Conservation (phyloP, 30 jellyfish, hydroid and myxozoan species). For the Phacellophora camtschatica region DNA sequence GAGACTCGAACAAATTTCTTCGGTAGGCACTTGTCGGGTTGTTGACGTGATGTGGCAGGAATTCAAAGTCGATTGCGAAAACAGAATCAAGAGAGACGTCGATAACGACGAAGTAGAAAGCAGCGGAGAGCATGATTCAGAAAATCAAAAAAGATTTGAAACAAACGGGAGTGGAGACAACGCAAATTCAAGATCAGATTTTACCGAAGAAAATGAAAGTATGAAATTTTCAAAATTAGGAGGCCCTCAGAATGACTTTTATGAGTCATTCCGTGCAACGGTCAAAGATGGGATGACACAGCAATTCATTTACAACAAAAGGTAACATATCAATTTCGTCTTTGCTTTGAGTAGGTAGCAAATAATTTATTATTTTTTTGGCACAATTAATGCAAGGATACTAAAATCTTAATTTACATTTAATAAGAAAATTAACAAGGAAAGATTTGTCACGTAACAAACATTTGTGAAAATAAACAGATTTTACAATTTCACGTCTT, state of each 20-base stretch:
- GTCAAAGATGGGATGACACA: slow-evolving; percentile 49
- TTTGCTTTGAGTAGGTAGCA: not conserved
- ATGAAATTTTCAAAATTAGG: slow-evolving; percentile 28
- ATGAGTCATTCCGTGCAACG: slow-evolving; percentile 9
- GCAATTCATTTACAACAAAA: slow-evolving; percentile 26
- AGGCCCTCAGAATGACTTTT: slow-evolving; percentile 38
- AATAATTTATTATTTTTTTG: not conserved
- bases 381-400: no score
- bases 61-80: slow-evolving; percentile 32
- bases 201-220: not conserved
- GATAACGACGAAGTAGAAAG: slow-evolving; percentile 12
- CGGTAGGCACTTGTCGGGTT: slow-evolving; percentile 34
- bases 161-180: no score
- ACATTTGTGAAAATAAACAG: no score
- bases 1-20: slow-evolving; percentile 16
- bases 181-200: not conserved
- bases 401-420: no score
- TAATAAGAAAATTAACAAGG: no score
- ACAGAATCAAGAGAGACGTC: slow-evolving; percentile 17
- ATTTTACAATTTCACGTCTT: no score
- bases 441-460: no score
- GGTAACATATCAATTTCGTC: not conserved
- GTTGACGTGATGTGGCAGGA: slow-evolving; percentile 67
- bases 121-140: slow-evolving; percentile 2
- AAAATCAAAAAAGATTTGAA: not conserved